phyloP scores from a whole-genome alignment of 92 coral and sea anemone species.

The Bergia puertoricense region DNA sequence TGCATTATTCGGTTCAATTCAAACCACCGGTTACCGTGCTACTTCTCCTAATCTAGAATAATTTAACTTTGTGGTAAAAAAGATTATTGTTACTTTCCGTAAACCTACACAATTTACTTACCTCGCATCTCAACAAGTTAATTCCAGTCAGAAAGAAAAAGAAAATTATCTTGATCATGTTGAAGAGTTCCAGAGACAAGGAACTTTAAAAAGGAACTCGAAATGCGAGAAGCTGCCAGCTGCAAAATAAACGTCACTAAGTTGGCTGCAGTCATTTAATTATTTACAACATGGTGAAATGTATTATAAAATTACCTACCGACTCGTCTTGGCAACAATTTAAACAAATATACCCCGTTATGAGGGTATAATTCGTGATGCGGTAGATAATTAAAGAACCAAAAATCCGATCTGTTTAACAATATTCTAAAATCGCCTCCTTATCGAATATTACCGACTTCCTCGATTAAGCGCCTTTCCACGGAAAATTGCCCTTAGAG shows the following conservation, averaged over 20 bases:
- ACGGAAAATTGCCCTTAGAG: not conserved
- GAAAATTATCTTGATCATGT: not conserved
- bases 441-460: no score
- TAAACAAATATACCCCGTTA: not conserved
- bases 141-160: conserved; percentile 7
- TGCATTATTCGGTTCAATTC: not conserved
- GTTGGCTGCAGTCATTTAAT: not conserved
- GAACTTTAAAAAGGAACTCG: not conserved
- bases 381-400: not conserved
- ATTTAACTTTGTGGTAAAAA: not conserved
- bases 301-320: not conserved
- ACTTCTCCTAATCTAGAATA: not conserved
- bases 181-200: conserved; percentile 1
- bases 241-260: conserved; percentile 12
- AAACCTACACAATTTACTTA: not conserved
- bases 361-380: not conserved
- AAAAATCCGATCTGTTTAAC: not conserved
- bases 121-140: not conserved
- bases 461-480: not conserved
- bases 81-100: not conserved
- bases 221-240: not conserved
- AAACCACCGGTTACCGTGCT: not conserved
- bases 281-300: not conserved
- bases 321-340: conserved; percentile 15
- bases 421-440: no score